Base-by-base conservation (phyloP, 2,888 invertebrate species). In the Aspidapion aeneum region DNA sequence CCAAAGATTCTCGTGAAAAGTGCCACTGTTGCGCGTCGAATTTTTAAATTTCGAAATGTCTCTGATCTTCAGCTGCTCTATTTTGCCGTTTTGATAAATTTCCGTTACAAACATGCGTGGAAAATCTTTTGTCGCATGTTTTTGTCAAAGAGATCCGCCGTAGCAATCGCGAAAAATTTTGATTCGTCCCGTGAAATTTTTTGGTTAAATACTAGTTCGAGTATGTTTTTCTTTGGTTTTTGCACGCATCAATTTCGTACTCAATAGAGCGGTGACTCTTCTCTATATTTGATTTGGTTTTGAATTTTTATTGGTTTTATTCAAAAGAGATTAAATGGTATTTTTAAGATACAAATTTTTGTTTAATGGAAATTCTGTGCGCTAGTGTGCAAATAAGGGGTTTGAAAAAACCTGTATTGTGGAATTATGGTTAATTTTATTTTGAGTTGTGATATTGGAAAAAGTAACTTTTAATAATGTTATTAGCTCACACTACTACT, bases 181-280 rank as follows among this genome's bases (percentile, higher is more conserved):
- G 60, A 69, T 70, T 70, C 67, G 70, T 68, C 58, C 60, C 68
- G 55, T 67, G 61, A 66, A 68, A 69, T 67, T 69, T 21, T 56
- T 58, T 49, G 12, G 57, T 22, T 61, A 60, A 65, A 65, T 62
- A 64, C 59, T 64, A 35, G 60, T 62, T 62, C 57, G 60, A 62
- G 54, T 9, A 51, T 59, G 57, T 60, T 65, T 35, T 35, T 35
- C 35, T 35, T n/a, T 35, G 35, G 5, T 35, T 35, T 35, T 12
- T 62, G 57, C 62, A 58, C 58, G 63, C 60, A 50, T 66, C 18
- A 21, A 56, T 19, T 56, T 56, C 7, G 18, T 56, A n/a, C 18
- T 12, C 5, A 9, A n/a, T 52, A 19, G 52, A 12, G 35, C 35
- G 35, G 12, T 35, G 12, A 35, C 5, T 7, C 3, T 35, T 3